phyloP scores from a whole-genome alignment of 2,113 vertebrate species.

The Misgurnus anguillicaudatus region DNA sequence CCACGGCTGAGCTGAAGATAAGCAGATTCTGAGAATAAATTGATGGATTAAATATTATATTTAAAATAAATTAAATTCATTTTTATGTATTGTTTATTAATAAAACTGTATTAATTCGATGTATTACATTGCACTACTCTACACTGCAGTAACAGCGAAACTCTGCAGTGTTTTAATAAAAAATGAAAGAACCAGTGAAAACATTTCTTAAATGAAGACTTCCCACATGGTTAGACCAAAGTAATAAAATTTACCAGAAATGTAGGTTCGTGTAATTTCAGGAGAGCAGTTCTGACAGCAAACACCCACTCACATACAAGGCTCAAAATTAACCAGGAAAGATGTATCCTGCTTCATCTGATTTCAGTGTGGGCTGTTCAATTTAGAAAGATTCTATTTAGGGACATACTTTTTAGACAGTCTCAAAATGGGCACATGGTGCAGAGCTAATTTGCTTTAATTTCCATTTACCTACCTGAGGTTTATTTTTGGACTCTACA shows the following conservation, averaged over 20 bases:
- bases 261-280: not conserved
- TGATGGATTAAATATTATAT: too few relatives aligned
- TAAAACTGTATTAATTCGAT: too few relatives aligned
- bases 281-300: not conserved
- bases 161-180: too few relatives aligned
- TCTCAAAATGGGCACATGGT: constrained; percentile 2
- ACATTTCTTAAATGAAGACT: not conserved
- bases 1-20: too few relatives aligned
- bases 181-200: not conserved
- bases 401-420: not conserved
- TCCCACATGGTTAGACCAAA: not conserved
- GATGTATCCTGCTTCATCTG: not conserved
- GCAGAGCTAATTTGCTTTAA: constrained; percentile 21
- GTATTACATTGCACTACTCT: too few relatives aligned
- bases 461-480: constrained; percentile 2
- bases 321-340: not conserved
- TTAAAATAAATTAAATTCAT: too few relatives aligned
- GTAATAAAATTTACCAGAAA: not conserved
- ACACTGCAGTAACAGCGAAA: too few relatives aligned
- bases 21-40: too few relatives aligned
- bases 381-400: constrained; percentile 8
- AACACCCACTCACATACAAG: not conserved
- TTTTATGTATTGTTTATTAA: too few relatives aligned
- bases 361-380: constrained; percentile 12
- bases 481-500: constrained; percentile 14